A percentile compares a stretch with the other conserved stretches of the same genome.
Conservation (phyloP, 2,113 vertebrate species). For the Lepus europaeus region DNA sequence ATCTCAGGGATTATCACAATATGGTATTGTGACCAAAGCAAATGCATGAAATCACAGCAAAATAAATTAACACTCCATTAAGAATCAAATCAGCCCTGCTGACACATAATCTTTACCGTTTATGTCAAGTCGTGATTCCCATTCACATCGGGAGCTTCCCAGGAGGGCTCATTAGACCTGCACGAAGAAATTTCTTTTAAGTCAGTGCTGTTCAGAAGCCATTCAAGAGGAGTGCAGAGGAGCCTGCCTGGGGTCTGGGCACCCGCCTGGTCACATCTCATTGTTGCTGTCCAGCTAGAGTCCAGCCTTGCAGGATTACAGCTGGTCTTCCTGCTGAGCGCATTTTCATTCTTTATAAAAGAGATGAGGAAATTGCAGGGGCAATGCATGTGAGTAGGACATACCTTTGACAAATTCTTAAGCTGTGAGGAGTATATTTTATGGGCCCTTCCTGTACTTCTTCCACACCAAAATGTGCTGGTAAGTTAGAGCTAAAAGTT, state of each 20-base stretch:
- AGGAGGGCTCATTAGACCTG: constrained; percentile 72
- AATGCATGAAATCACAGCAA: constrained; percentile 76
- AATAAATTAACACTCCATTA: constrained; percentile 71
- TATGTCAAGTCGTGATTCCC: constrained; percentile 75
- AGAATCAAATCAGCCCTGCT: constrained; percentile 65
- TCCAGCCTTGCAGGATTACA: not conserved
- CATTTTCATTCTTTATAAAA: constrained; percentile 47
- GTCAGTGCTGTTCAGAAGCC: constrained; percentile 54
- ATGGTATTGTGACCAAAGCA: constrained; percentile 68
- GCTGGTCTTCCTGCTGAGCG: constrained; percentile 52
- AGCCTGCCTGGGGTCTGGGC: not conserved
- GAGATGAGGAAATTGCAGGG: constrained; percentile 59
- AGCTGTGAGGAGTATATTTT: not conserved
- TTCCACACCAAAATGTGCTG: not conserved
- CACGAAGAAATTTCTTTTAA: constrained; percentile 72
- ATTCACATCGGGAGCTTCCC: constrained; percentile 73
- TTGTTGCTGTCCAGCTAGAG: constrained; percentile 51
- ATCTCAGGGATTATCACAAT: constrained; percentile 68
- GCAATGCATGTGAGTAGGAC: constrained; percentile 1
- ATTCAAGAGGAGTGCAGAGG: constrained; percentile 62
- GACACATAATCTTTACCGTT: constrained; percentile 69
- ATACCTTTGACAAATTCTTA: not conserved
- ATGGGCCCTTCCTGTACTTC: not conserved
- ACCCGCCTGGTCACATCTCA: not conserved
- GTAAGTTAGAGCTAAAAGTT: constrained; percentile 42